Conservation (phyloP, 2,888 invertebrate species). For the Opisthograptis luteolata region DNA sequence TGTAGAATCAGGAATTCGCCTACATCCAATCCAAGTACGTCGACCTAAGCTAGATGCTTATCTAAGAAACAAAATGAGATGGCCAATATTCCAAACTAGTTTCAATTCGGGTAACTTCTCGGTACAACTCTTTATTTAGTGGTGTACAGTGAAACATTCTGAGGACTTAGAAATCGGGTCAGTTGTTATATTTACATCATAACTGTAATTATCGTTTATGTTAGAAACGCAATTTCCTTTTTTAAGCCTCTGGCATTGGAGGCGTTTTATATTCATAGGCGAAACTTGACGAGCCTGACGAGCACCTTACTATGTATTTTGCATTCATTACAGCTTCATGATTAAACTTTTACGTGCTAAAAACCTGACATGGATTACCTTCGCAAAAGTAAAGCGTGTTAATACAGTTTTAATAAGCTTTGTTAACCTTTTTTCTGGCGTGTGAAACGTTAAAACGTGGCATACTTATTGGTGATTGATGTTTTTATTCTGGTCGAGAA, state of each 20-base stretch:
- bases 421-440: not conserved
- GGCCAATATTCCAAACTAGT: constrained; percentile 33
- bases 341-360: constrained; percentile 13
- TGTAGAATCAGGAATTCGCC: constrained; percentile 15
- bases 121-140: too few relatives aligned
- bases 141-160: constrained; percentile 45
- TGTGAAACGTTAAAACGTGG: not conserved
- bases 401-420: constrained; percentile 20
- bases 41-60: constrained; percentile 37
- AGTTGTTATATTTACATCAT: constrained; percentile 46
- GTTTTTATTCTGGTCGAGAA: too few relatives aligned
- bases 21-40: constrained; percentile 40
- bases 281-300: constrained; percentile 31
- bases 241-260: constrained; percentile 37
- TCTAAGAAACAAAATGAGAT: constrained; percentile 21
- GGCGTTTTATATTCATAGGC: constrained; percentile 36
- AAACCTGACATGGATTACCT: constrained; percentile 19
- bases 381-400: constrained; percentile 17
- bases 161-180: constrained; percentile 53
- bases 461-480: not conserved
- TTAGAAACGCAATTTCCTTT: constrained; percentile 61
- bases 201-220: constrained; percentile 58
- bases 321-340: constrained; percentile 16
- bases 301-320: constrained; percentile 27
- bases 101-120: constrained; percentile 38